A percentile compares a stretch with the other conserved stretches of the same genome.
phyloP scores from a whole-genome alignment of 1,140 invertebrate species.

The Conus ventricosus region DNA sequence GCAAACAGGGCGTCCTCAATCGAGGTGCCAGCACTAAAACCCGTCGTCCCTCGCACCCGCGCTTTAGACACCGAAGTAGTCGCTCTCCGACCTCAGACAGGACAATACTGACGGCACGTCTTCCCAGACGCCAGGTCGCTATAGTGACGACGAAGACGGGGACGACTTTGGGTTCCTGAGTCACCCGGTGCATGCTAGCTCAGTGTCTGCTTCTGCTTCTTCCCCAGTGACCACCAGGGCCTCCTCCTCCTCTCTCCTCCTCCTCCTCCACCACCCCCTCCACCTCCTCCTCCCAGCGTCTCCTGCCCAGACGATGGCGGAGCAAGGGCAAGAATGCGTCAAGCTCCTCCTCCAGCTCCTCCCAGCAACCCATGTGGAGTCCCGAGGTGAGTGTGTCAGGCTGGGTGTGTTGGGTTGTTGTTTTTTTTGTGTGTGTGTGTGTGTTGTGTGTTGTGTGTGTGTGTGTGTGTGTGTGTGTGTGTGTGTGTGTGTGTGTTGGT shows the following conservation, averaged over 20 bases:
- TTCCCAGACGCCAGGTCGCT: slow-evolving; percentile 29
- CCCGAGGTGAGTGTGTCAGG: slow-evolving; percentile 83
- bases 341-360: slow-evolving; percentile 74
- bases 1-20: not conserved
- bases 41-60: not conserved
- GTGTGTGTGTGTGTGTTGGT: too few relatives aligned
- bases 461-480: too few relatives aligned
- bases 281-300: slow-evolving; percentile 78
- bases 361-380: slow-evolving; percentile 81
- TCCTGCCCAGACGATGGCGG: slow-evolving; percentile 88
- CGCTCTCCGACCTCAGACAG: slow-evolving; percentile 57
- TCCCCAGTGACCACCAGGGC: slow-evolving; percentile 66
- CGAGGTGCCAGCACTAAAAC: not conserved
- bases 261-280: slow-evolving; percentile 62
- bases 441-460: too few relatives aligned
- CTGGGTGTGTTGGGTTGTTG: too few relatives aligned
- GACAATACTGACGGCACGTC: slow-evolving; percentile 32
- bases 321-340: slow-evolving; percentile 83
- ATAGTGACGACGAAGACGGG: slow-evolving; percentile 66
- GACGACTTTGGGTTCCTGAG: slow-evolving; percentile 69
- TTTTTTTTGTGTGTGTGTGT: too few relatives aligned
- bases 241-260: slow-evolving; percentile 74
- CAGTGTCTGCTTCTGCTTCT: slow-evolving; percentile 48
- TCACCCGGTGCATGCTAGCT: slow-evolving; percentile 49
- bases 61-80: slow-evolving; percentile 52